Percentiles rank a stretch among this genome's conserved stretches.
Evolutionary conservation across 2,797 vertebrate species (phyloP).

Genomic region (Loris lydekkerianus): DNA sequence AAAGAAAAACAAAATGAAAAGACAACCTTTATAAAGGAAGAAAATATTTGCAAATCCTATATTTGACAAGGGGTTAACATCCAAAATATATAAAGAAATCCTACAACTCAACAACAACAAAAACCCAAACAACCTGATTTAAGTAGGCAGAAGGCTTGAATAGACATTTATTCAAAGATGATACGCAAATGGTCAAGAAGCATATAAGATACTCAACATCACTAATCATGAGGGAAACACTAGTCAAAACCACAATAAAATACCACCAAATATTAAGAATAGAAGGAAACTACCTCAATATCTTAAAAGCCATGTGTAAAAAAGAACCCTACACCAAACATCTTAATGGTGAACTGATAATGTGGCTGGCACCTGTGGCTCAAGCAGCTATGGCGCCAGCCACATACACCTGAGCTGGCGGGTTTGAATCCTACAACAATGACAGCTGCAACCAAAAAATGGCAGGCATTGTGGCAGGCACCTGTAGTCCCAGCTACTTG

Average conservation of each 20-base stretch:
- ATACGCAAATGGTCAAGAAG: background rate
- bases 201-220: background rate
- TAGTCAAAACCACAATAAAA: background rate
- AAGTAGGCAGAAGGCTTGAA: background rate
- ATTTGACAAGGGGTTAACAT: background rate
- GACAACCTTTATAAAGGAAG: background rate
- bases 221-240: background rate
- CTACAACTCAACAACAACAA: background rate
- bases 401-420: too few relatives aligned
- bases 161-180: background rate
- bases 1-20: background rate
- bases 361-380: too few relatives aligned
- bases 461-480: too few relatives aligned
- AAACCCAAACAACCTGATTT: too few relatives aligned
- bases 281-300: background rate
- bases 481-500: too few relatives aligned
- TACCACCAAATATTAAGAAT: background rate
- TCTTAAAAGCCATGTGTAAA: background rate
- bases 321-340: background rate
- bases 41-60: background rate
- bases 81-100: background rate
- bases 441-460: too few relatives aligned
- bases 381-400: too few relatives aligned
- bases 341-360: background rate
- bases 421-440: too few relatives aligned